phyloP scores from a whole-genome alignment of 2,888 invertebrate species.

The Hydrotaea diabolus region DNA sequence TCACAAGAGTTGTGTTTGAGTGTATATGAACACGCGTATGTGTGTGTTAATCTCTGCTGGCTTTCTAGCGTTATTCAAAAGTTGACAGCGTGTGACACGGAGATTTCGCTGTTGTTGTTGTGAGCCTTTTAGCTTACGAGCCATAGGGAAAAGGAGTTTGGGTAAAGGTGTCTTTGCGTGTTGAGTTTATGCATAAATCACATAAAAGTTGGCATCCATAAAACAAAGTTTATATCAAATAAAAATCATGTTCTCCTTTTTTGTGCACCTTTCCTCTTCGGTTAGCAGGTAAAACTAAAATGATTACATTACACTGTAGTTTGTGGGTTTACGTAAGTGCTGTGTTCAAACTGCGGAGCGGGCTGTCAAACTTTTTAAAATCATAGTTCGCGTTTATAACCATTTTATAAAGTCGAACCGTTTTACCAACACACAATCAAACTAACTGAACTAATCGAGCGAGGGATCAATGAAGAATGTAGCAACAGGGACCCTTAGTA shows the following conservation, averaged over 20 bases:
- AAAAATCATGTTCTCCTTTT: conserved; percentile 32
- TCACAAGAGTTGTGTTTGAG: conserved; percentile 14
- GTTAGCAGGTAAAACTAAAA: not conserved
- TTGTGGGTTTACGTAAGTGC: not conserved
- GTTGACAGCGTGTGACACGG: conserved; percentile 20
- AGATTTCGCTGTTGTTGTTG: conserved; percentile 17
- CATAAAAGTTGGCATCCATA: conserved; percentile 36
- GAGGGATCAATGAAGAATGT: no score
- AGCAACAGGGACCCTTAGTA: no score
- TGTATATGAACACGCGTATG: not conserved
- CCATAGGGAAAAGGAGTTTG: not conserved
- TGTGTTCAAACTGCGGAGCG: not conserved
- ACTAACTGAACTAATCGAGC: no score
- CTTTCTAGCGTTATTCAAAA: conserved; percentile 26
- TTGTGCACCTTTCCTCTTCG: not conserved
- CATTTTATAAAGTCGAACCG: no score
- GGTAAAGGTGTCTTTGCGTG: conserved; percentile 43
- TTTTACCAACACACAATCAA: no score
- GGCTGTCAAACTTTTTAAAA: not conserved
- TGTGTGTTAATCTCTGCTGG: conserved; percentile 3
- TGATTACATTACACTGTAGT: conserved; percentile 22
- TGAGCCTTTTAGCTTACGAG: conserved; percentile 10
- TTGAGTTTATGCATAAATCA: conserved; percentile 48
- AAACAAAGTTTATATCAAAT: conserved; percentile 45
- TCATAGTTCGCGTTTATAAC: not conserved